phyloP scores from a whole-genome alignment of 2,113 vertebrate species.

The Xerus inauris region DNA sequence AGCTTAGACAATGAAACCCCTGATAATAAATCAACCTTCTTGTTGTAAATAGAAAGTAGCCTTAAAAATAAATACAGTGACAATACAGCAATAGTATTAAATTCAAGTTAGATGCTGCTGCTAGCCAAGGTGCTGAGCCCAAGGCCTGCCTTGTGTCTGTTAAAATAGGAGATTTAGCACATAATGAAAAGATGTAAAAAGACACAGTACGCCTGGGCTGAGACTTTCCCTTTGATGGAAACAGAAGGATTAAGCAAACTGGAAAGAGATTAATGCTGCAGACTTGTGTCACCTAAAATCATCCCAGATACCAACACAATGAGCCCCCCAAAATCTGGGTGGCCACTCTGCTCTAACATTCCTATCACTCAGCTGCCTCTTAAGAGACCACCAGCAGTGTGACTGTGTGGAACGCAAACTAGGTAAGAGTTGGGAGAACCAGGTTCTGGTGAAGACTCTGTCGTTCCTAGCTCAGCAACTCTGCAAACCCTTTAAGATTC shows the following conservation, averaged over 20 bases:
- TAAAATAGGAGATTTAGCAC: not conserved
- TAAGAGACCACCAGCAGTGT: not conserved
- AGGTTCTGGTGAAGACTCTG: not conserved
- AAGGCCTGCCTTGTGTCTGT: not conserved
- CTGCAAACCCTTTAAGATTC: not conserved
- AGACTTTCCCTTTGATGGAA: not conserved
- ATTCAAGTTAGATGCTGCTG: not conserved
- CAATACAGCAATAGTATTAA: not conserved
- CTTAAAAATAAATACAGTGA: not conserved
- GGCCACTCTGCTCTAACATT: not conserved
- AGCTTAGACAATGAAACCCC: not conserved
- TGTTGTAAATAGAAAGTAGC: not conserved
- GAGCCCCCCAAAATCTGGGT: not conserved
- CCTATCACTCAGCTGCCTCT: not conserved
- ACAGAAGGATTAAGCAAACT: not conserved
- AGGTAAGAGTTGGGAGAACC: not conserved
- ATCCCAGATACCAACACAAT: not conserved
- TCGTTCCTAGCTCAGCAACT: not conserved
- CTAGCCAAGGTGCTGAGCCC: not conserved
- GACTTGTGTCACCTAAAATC: not conserved
- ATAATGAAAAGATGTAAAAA: slow-evolving; percentile 27
- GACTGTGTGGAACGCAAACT: not conserved
- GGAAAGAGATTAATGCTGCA: not conserved
- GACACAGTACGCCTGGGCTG: not conserved
- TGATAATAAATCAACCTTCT: not conserved